phyloP scores from a whole-genome alignment of 2,888 invertebrate genomes.

The Megastigmus dorsalis region DNA sequence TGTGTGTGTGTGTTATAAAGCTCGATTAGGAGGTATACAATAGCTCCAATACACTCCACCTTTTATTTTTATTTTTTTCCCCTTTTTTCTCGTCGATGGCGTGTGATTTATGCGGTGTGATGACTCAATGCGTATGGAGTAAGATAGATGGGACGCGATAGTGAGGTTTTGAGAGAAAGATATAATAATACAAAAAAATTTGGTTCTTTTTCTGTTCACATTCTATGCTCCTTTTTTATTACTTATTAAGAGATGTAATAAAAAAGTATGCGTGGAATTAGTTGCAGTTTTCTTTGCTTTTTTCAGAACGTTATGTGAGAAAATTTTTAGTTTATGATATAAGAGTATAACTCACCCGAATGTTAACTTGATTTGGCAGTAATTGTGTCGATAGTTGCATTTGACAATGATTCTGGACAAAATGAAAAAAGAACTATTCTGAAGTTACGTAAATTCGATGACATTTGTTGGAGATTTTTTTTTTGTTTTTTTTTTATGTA shows the following conservation, averaged over 20 bases:
- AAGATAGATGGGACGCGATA: slow-evolving; percentile 29
- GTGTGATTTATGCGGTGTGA: slow-evolving; percentile 25
- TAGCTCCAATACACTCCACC: too few relatives aligned
- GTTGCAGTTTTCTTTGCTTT: too few relatives aligned
- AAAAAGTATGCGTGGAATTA: slow-evolving; percentile 3
- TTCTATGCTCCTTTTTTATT: too few relatives aligned
- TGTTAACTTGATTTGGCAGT: slow-evolving; percentile 56
- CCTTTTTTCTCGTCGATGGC: too few relatives aligned
- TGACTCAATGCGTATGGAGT: too few relatives aligned
- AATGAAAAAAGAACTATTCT: slow-evolving; percentile 51
- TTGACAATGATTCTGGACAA: slow-evolving; percentile 56
- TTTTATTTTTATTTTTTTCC: too few relatives aligned
- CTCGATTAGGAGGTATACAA: too few relatives aligned
- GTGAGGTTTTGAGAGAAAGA: slow-evolving; percentile 15
- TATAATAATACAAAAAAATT: too few relatives aligned
- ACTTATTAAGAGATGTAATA: too few relatives aligned
- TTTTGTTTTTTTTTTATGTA: slow-evolving; percentile 35
- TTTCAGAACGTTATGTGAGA: slow-evolving; percentile 29
- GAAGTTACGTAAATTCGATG: slow-evolving; percentile 45
- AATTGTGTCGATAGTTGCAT: slow-evolving; percentile 55
- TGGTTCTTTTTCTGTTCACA: too few relatives aligned
- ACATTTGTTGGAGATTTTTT: slow-evolving; percentile 30
- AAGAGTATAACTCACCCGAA: slow-evolving; percentile 54
- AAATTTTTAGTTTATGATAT: slow-evolving; percentile 52
- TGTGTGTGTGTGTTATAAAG: background rate